Percentiles rank a stretch among this genome's conserved stretches.
phyloP scores from a whole-genome alignment of 2,797 vertebrate species.

The Pampus argenteus region DNA sequence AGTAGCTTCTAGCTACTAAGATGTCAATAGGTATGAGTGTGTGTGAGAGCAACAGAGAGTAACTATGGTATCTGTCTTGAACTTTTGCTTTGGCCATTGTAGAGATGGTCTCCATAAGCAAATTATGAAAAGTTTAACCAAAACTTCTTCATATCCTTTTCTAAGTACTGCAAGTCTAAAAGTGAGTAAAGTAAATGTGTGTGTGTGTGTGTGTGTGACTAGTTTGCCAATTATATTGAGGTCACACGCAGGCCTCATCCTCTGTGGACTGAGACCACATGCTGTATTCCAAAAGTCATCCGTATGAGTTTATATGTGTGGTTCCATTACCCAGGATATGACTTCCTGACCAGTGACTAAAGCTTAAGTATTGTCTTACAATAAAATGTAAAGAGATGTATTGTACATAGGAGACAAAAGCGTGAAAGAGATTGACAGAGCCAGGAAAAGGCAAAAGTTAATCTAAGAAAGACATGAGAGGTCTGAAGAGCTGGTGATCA shows the following conservation, averaged over 20 bases:
- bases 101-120: too few relatives aligned
- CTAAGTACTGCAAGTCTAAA: too few relatives aligned
- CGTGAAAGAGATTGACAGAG: not conserved
- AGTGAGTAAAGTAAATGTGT: too few relatives aligned
- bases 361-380: not conserved
- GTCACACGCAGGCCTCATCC: conserved; percentile 5
- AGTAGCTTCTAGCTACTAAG: conserved; percentile 50
- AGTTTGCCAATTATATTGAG: conserved; percentile 42
- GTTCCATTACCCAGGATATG: conserved; percentile 1
- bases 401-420: not conserved
- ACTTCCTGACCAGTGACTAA: not conserved
- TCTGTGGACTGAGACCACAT: conserved; percentile 21
- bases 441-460: not conserved
- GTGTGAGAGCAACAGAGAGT: too few relatives aligned
- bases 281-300: not conserved
- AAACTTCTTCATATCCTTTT: too few relatives aligned
- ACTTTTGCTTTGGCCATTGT: too few relatives aligned
- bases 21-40: conserved; percentile 47
- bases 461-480: not conserved
- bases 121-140: too few relatives aligned
- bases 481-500: not conserved
- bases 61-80: too few relatives aligned
- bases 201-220: not conserved
- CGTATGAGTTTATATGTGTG: not conserved
- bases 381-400: not conserved